Conservation (phyloP, 2,888 invertebrate genomes). For the Nomada lathburiana region DNA sequence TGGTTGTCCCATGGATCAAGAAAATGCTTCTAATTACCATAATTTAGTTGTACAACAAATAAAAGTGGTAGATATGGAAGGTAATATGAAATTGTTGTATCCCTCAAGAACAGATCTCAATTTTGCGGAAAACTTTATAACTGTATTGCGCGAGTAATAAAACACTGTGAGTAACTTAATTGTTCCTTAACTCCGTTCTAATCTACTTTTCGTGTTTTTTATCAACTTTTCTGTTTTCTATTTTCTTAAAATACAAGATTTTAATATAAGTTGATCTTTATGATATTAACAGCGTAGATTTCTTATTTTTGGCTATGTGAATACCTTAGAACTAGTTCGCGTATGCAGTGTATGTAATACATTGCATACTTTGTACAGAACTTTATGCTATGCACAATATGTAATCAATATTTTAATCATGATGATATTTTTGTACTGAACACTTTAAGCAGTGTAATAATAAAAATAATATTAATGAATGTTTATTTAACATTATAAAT, state of each 20-base stretch:
- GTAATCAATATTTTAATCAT: conserved; percentile 30
- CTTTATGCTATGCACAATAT: conserved; percentile 45
- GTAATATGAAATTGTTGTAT: conserved; percentile 91
- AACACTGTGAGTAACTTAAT: conserved; percentile 27
- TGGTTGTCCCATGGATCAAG: conserved; percentile 81
- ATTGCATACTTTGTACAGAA: conserved; percentile 44
- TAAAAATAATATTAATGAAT: conserved; percentile 25
- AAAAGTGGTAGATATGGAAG: conserved; percentile 89
- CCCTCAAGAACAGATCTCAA: conserved; percentile 91
- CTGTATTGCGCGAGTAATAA: conserved; percentile 74
- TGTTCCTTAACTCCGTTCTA: neutral
- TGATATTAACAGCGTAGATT: neutral
- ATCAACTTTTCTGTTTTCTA: neutral
- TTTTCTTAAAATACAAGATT: neutral
- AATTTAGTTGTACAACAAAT: conserved; percentile 88
- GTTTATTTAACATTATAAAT: conserved; percentile 24
- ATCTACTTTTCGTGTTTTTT: conserved; percentile 3
- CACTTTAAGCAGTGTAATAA: conserved; percentile 22
- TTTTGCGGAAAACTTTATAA: conserved; percentile 84
- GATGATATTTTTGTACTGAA: conserved; percentile 57
- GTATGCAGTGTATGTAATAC: conserved; percentile 26
- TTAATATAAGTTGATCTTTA: neutral
- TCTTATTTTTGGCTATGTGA: conserved; percentile 10
- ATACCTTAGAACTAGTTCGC: conserved; percentile 2
- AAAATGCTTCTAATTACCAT: conserved; percentile 78